A percentile compares a stretch with the other conserved stretches of the same genome.
Conservation (phyloP, 2,888 invertebrate species). For the Anthoptus insignis region DNA sequence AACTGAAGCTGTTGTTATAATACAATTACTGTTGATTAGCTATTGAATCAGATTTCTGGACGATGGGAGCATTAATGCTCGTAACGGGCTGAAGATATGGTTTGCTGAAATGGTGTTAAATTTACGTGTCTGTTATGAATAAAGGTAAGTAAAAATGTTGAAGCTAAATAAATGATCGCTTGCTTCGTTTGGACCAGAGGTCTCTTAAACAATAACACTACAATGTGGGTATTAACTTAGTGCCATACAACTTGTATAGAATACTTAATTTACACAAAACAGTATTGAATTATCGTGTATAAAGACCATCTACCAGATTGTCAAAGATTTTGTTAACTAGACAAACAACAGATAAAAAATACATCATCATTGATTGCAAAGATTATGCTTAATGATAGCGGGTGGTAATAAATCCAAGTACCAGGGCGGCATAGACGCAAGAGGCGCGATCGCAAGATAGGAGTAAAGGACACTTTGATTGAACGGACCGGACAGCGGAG, state of each 20-base stretch:
- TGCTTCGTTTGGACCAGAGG: too few relatives aligned
- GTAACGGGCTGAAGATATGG: background rate
- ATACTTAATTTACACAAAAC: too few relatives aligned
- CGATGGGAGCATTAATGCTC: conserved; percentile 15
- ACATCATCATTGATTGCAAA: conserved; percentile 61
- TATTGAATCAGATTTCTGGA: conserved; percentile 51
- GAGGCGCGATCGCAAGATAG: conserved; percentile 75
- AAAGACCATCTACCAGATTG: background rate
- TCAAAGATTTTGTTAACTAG: conserved; percentile 38
- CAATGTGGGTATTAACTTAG: too few relatives aligned
- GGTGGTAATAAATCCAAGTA: conserved; percentile 71
- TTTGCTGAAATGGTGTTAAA: background rate
- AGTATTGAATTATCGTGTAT: too few relatives aligned
- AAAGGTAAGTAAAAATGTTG: too few relatives aligned
- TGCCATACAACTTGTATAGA: too few relatives aligned
- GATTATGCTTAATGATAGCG: conserved; percentile 70
- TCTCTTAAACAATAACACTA: too few relatives aligned
- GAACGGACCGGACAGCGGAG: conserved; percentile 80
- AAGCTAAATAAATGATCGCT: too few relatives aligned
- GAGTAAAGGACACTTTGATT: conserved; percentile 84
- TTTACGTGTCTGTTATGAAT: too few relatives aligned
- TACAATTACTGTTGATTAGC: conserved; percentile 59
- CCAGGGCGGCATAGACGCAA: conserved; percentile 70
- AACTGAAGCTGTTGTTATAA: conserved; percentile 52
- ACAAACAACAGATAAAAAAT: conserved; percentile 51